Percentiles rank a stretch among this genome's conserved stretches.
These are phyloP conservation scores for Neodiprion lecontei DNA, from an alignment of 1,140 invertebrate species.

Conservation along the genomic window DNA sequence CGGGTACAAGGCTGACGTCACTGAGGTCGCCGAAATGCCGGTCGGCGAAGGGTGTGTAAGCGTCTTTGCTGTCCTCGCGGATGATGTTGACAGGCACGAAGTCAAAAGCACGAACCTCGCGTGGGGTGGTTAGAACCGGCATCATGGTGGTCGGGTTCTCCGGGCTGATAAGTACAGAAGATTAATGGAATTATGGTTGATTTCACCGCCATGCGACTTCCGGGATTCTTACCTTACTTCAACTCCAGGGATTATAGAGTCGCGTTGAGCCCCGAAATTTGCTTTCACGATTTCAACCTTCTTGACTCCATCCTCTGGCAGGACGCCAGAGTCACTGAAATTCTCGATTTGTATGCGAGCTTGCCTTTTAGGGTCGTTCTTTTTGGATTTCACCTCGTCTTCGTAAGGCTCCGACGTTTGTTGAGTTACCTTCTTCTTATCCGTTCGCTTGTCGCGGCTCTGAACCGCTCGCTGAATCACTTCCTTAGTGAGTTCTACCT, in stretches of 20 bases:
- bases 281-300: constrained; percentile 38
- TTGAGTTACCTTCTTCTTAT: constrained; percentile 23
- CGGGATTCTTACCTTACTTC: constrained; percentile 44
- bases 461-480: not conserved
- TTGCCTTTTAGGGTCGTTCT: constrained; percentile 40
- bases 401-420: not conserved
- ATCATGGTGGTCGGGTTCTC: constrained; percentile 58
- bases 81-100: constrained; percentile 59
- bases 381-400: constrained; percentile 19
- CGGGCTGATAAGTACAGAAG: constrained; percentile 33
- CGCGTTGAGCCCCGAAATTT: constrained; percentile 31
- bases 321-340: constrained; percentile 48
- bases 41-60: constrained; percentile 40
- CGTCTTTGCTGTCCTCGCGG: constrained; percentile 51
- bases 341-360: constrained; percentile 50
- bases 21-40: constrained; percentile 53
- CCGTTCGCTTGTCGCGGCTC: constrained; percentile 33
- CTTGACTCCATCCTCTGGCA: constrained; percentile 45
- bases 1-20: constrained; percentile 56
- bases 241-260: constrained; percentile 48
- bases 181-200: constrained; percentile 15
- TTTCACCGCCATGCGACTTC: not conserved
- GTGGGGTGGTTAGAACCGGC: constrained; percentile 53
- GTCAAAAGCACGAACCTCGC: constrained; percentile 49
- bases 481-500: not conserved